Conservation (phyloP, 1,140 invertebrate species). For the Euglossa dilemma region DNA sequence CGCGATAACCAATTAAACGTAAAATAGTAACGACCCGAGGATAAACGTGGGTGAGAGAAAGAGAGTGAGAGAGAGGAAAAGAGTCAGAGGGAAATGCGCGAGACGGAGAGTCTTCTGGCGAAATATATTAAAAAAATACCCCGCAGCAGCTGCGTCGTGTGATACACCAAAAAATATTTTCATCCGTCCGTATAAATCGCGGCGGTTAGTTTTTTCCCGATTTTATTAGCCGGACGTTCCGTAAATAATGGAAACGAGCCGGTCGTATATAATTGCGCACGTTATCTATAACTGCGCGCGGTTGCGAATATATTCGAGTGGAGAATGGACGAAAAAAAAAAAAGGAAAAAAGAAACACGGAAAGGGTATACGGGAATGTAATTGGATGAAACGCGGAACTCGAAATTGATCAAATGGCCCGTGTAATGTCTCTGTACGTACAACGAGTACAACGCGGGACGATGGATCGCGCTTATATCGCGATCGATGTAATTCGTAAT, state of each 20-base stretch:
- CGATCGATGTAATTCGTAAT: background rate
- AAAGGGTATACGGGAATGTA: background rate
- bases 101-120: background rate
- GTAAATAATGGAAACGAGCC: constrained; percentile 49
- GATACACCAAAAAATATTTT: constrained; percentile 49
- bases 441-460: too few relatives aligned
- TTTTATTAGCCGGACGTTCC: constrained; percentile 50
- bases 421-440: background rate
- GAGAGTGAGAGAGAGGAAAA: background rate
- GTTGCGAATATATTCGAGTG: constrained; percentile 37
- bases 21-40: constrained; percentile 2
- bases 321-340: background rate
- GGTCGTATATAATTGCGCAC: constrained; percentile 41
- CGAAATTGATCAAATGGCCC: constrained; percentile 20
- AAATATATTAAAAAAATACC: constrained; percentile 58
- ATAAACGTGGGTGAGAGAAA: background rate
- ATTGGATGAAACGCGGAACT: constrained; percentile 3
- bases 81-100: constrained; percentile 3
- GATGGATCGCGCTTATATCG: too few relatives aligned
- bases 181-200: constrained; percentile 50
- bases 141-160: constrained; percentile 40
- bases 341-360: background rate
- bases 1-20: constrained; percentile 10
- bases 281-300: constrained; percentile 34
- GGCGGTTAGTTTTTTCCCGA: constrained; percentile 34